A percentile compares a stretch with the other conserved stretches of the same genome.
phyloP scores from a whole-genome alignment of 2,113 vertebrate species.

The Illadopsis cleaveri region DNA sequence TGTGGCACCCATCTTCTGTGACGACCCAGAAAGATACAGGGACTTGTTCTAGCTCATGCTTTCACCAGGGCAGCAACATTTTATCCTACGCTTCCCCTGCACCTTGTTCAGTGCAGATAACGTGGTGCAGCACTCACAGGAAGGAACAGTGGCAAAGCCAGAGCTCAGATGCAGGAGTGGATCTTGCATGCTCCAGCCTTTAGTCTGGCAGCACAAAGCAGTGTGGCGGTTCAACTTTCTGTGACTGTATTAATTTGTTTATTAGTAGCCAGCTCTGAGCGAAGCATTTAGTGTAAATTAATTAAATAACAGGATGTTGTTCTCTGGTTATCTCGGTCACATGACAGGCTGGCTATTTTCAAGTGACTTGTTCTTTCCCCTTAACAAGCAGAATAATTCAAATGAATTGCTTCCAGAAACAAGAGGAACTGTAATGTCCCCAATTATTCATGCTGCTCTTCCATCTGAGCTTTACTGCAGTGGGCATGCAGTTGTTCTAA shows the following conservation, averaged over 20 bases:
- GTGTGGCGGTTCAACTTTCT: background rate
- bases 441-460: background rate
- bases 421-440: background rate
- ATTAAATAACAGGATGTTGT: background rate
- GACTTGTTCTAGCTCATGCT: too few species aligned
- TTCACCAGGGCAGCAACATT: too few species aligned
- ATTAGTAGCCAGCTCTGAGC: background rate
- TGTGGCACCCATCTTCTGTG: too few species aligned
- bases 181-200: background rate
- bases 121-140: too few species aligned
- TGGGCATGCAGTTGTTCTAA: background rate
- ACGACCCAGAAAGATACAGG: too few species aligned
- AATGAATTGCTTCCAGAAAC: background rate
- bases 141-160: background rate
- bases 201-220: background rate
- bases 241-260: background rate
- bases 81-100: too few species aligned
- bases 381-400: constrained; percentile 9
- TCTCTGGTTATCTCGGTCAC: background rate
- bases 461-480: background rate
- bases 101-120: too few species aligned
- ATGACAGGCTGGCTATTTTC: background rate
- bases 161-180: background rate
- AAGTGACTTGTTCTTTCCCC: background rate
- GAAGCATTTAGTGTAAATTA: background rate